Evolutionary conservation across 1,140 invertebrate species (phyloP).

Genomic region (Magallana angulata): DNA sequence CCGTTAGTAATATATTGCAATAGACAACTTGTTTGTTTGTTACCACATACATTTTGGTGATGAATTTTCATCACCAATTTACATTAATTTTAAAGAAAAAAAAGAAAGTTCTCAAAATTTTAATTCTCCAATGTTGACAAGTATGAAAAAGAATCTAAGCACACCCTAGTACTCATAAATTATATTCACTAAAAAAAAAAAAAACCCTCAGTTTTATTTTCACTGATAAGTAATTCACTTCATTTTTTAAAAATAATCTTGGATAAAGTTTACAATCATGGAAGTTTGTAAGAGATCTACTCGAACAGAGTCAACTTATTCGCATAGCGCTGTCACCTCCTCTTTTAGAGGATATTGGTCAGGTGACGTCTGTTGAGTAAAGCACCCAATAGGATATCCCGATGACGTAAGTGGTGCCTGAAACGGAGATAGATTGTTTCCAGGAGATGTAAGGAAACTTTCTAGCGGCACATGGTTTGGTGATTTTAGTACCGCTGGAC

Average conservation of each 20-base stretch:
- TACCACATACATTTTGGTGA: no score
- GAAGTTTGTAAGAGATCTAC: slow-evolving; percentile 25
- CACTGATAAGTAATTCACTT: no score
- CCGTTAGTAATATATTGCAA: no score
- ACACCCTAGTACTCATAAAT: no score
- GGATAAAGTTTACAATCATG: slow-evolving; percentile 28
- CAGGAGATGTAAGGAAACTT: no score
- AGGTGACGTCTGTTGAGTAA: background rate
- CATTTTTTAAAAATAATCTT: background rate
- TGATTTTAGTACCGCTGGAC: background rate
- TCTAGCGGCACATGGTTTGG: background rate
- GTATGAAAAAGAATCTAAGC: no score
- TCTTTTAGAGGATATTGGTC: slow-evolving; percentile 27
- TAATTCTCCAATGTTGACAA: no score
- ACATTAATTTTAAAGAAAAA: no score
- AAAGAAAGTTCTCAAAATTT: no score
- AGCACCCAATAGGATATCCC: background rate
- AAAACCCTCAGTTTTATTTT: no score
- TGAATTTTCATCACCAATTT: no score
- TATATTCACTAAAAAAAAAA: background rate
- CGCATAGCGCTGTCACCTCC: slow-evolving; percentile 13
- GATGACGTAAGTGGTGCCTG: slow-evolving; percentile 21
- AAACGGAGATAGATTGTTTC: slow-evolving; percentile 7
- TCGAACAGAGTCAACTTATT: slow-evolving; percentile 20
- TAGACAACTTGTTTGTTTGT: no score